These are phyloP conservation scores for Peromyscus melanophrys DNA, from an alignment of 2,797 vertebrate species.

Conservation along the genomic window DNA sequence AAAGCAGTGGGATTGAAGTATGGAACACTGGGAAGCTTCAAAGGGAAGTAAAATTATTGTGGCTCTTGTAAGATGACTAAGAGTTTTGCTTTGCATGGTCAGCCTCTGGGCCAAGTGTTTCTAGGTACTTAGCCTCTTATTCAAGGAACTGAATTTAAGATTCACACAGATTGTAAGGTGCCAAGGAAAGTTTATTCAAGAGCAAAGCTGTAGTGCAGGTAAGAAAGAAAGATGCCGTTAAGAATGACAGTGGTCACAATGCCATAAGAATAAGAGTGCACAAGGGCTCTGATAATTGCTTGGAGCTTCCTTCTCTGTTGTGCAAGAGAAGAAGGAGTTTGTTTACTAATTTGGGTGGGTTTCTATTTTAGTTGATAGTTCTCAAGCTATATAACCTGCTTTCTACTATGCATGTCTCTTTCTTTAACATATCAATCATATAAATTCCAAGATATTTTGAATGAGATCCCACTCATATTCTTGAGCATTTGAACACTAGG, in stretches of 20 bases:
- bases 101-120: not conserved
- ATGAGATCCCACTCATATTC: not conserved
- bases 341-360: not conserved
- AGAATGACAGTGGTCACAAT: not conserved
- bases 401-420: not conserved
- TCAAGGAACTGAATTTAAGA: not conserved
- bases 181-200: not conserved
- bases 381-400: not conserved
- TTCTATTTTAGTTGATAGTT: not conserved
- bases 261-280: not conserved
- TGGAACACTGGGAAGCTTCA: not conserved
- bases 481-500: not conserved
- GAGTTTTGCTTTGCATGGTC: not conserved
- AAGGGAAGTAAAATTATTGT: not conserved
- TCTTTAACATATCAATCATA: too few species aligned
- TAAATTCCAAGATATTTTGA: not conserved
- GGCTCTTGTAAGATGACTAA: not conserved
- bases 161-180: not conserved
- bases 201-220: not conserved
- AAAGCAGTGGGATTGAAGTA: not conserved
- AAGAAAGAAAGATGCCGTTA: not conserved
- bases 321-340: not conserved
- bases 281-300: not conserved
- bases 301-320: too few species aligned
- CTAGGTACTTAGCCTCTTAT: not conserved